Evolutionary conservation across 2,113 vertebrate genomes (phyloP), one percentile per base, ranked within the genome.

Genomic region (Potamarius usumacintae): DNA sequence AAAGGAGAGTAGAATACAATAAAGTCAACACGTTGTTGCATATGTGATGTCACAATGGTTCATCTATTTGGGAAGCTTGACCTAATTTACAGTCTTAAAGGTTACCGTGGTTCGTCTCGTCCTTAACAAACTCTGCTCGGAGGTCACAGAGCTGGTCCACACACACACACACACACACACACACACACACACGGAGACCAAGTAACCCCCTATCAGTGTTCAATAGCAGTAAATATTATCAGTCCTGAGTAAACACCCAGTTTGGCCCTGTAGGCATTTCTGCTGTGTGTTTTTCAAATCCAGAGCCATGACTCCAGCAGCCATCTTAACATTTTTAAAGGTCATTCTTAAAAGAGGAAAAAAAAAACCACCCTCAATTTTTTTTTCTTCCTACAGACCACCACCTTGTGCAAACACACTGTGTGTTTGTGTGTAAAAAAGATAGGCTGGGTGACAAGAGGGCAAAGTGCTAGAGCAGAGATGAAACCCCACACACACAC

Each of bases 361-460:
- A 55, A 55, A 78, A 53, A 25, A 48, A 48, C 42, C 4, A 65
- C 62, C 25, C 82, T 22, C 15, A 27, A 57, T 86, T 25, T 67
- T 85, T 82, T 42, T 86, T 83, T 62, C 7, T 17, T 20, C n/a
- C 60, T 50, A 6, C 30, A 79, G 77, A 85, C 81, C 90, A 91
- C 92, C 93, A 90, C 92, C 93, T 90, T 93, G 84, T 79, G 88
- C 90, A 92, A 94, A 93, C 93, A 89, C 81, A 0, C 1, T 77
- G 88, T 30, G 87, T 90, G 48, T 82, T 85, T 67, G 58, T 77
- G 71, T 84, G 71, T 63, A 53, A 76, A 83, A 48, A 87, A 82
- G 52, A 83, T 52, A 58, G 76, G 85, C 60, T 34, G 58, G 62
- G 65, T 81, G 69, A 85, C 82, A 72, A 71, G 25, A 60, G 62